phyloP scores from a whole-genome alignment of 2,797 vertebrate genomes.

The Protosalanx chinensis region DNA sequence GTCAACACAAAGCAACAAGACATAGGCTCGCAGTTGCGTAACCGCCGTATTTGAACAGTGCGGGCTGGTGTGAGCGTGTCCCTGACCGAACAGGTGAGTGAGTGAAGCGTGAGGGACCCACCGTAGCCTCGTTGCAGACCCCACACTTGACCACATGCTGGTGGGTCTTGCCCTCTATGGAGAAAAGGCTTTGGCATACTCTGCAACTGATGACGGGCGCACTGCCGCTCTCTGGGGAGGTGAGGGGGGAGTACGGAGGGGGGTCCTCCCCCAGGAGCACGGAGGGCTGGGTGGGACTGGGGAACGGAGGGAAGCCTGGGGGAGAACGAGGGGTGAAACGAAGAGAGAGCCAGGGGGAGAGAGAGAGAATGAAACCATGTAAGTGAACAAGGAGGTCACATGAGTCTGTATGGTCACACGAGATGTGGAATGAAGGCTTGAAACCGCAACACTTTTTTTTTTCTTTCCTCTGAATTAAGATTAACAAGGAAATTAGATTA shows the following conservation, averaged over 20 bases:
- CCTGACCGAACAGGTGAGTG: too few species aligned
- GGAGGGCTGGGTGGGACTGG: slow-evolving; percentile 78
- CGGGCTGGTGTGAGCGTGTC: background rate
- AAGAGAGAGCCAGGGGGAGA: too few species aligned
- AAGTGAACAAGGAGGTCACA: background rate
- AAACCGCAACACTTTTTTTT: slow-evolving; percentile 28
- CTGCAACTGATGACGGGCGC: slow-evolving; percentile 88
- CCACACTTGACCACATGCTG: slow-evolving; percentile 91
- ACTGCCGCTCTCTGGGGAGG: slow-evolving; percentile 87
- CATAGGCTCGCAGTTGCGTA: too few species aligned
- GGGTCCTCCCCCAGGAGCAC: slow-evolving; percentile 85
- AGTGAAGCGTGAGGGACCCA: slow-evolving; percentile 57
- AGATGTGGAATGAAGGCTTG: slow-evolving; percentile 31
- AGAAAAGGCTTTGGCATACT: slow-evolving; percentile 91
- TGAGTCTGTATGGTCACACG: slow-evolving; percentile 22
- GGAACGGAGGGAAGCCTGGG: slow-evolving; percentile 80
- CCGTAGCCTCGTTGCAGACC: slow-evolving; percentile 91
- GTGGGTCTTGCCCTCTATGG: slow-evolving; percentile 84
- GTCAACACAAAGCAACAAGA: too few species aligned
- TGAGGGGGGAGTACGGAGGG: slow-evolving; percentile 87
- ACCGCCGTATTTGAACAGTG: too few species aligned
- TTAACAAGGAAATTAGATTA: slow-evolving; percentile 73
- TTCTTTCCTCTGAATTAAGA: slow-evolving; percentile 33
- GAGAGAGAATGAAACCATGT: too few species aligned
- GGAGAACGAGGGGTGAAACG: background rate